Conservation (phyloP, 2,888 invertebrate species). For the Sabellastarte sp. region DNA sequence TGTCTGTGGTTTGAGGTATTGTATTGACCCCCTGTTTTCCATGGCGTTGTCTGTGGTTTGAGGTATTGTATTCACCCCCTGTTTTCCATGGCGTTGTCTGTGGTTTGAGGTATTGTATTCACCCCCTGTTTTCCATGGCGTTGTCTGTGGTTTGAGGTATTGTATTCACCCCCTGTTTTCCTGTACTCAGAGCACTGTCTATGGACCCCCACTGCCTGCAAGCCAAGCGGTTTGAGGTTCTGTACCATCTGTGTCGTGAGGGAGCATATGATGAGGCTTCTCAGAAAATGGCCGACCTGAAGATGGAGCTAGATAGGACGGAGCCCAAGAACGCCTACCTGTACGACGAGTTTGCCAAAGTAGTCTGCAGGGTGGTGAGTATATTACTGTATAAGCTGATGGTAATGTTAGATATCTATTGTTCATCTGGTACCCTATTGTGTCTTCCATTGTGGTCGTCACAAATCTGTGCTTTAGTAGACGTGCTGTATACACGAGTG, state of each 20-base stretch:
- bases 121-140: no score
- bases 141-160: no score
- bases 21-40: no score
- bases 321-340: constrained; percentile 78
- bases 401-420: not conserved
- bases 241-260: constrained; percentile 74
- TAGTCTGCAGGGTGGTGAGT: constrained; percentile 69
- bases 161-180: no score
- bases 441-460: constrained; percentile 58
- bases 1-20: no score
- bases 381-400: no score
- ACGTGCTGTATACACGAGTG: constrained; percentile 77
- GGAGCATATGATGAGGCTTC: constrained; percentile 75
- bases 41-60: no score
- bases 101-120: no score
- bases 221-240: constrained; percentile 69
- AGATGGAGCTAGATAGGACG: constrained; percentile 68
- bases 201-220: constrained; percentile 75
- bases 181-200: constrained; percentile 66
- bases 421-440: not conserved
- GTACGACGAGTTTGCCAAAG: constrained; percentile 71
- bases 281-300: constrained; percentile 70
- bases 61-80: no score
- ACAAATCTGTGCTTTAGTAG: constrained; percentile 70
- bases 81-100: no score